These are phyloP conservation scores for Castor canadensis DNA, from an alignment of 2,113 vertebrate species.

Conservation along the genomic window DNA sequence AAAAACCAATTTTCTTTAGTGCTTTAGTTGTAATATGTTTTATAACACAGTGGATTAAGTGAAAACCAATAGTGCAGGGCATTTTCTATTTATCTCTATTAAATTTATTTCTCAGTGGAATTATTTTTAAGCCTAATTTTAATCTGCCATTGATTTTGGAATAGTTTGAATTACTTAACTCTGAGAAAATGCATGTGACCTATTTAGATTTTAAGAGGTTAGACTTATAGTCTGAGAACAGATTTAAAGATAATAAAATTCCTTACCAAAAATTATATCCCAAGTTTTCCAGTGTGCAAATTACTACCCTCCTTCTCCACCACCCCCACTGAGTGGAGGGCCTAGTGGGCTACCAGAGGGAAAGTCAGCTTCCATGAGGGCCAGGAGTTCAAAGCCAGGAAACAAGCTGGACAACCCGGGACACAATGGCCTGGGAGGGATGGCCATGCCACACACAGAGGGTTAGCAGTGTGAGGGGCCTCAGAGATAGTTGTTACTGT, in stretches of 20 bases:
- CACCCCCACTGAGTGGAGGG: too few relatives aligned
- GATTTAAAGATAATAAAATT: not conserved
- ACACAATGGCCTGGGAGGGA: not conserved
- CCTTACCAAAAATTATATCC: not conserved
- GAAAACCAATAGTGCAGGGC: slow-evolving; percentile 72
- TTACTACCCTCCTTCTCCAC: too few relatives aligned
- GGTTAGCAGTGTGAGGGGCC: not conserved
- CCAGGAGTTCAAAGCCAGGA: fast-evolving
- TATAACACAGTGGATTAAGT: slow-evolving; percentile 79
- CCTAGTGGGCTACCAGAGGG: too few relatives aligned
- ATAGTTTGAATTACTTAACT: slow-evolving; percentile 63
- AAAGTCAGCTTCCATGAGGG: fast-evolving
- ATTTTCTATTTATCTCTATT: slow-evolving; percentile 66
- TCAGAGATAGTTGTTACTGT: too few relatives aligned
- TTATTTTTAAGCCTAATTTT: slow-evolving; percentile 76
- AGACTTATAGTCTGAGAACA: not conserved
- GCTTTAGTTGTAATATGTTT: slow-evolving; percentile 75
- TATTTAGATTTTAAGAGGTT: slow-evolving; percentile 7
- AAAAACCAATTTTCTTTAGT: slow-evolving; percentile 85
- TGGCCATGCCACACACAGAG: not conserved
- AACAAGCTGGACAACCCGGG: fast-evolving
- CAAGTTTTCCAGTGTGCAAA: fast-evolving
- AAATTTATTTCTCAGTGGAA: slow-evolving; percentile 69
- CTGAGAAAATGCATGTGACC: not conserved
- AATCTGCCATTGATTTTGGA: slow-evolving; percentile 73